A percentile compares a stretch with the other conserved stretches of the same genome.
These are phyloP conservation scores for Pocillopora damicornis DNA, from an alignment of 64 coral and sea anemone genomes.

Conservation along the genomic window DNA sequence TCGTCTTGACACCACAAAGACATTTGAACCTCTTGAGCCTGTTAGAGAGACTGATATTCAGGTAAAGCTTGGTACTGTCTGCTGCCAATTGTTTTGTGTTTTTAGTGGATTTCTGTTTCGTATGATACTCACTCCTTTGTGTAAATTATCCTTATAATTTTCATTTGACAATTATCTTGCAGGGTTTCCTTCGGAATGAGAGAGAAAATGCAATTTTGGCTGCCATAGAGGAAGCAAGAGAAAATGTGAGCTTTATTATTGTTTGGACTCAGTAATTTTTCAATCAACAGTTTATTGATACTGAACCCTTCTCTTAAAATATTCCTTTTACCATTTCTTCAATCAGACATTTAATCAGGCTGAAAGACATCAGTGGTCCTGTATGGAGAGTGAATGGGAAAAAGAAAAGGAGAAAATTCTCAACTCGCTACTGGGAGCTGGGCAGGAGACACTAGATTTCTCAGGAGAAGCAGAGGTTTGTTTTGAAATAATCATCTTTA, in stretches of 20 bases:
- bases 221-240: conserved; percentile 95
- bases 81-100: too few species aligned
- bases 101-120: too few species aligned
- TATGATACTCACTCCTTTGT: not conserved
- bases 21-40: conserved; percentile 98
- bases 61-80: conserved; percentile 35
- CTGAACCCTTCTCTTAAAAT: not conserved
- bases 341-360: conserved; percentile 88
- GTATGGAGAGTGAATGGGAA: conserved; percentile 98
- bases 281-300: too few species aligned
- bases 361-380: conserved; percentile 89
- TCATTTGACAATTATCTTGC: not conserved
- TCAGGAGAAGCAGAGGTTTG: conserved; percentile 79
- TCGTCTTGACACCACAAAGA: conserved; percentile 89
- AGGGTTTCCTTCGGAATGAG: conserved; percentile 99
- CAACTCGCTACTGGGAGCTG: conserved; percentile 86
- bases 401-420: conserved; percentile 95
- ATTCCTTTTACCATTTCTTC: not conserved
- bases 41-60: conserved; percentile 97
- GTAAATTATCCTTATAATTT: not conserved
- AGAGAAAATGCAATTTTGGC: conserved; percentile 99
- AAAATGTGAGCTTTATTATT: conserved; percentile 73
- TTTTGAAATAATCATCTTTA: not conserved
- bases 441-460: conserved; percentile 83
- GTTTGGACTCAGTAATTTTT: too few species aligned